Conservation (phyloP, 1,140 invertebrate genomes). For the Bilobella aurantiaca region DNA sequence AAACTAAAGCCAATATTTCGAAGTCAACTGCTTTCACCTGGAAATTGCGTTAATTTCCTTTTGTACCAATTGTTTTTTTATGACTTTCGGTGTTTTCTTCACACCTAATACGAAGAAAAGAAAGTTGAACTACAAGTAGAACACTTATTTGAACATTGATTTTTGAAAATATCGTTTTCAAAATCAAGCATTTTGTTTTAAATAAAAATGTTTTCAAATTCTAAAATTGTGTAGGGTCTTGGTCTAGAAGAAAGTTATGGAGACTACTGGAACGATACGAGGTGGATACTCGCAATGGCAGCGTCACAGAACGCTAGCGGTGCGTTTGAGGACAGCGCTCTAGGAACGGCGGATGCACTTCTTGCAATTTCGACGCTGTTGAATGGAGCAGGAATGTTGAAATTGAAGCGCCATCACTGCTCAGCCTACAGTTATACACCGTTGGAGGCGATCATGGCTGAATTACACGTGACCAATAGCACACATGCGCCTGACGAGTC, state of each 20-base stretch:
- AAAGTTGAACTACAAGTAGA: too few relatives aligned
- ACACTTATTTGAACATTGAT: too few relatives aligned
- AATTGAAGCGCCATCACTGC: conserved; percentile 21
- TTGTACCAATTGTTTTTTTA: not conserved
- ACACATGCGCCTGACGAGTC: not conserved
- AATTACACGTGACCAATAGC: not conserved
- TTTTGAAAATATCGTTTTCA: too few relatives aligned
- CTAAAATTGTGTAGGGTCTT: conserved; percentile 46
- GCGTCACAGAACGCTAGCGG: conserved; percentile 60
- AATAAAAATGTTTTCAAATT: too few relatives aligned
- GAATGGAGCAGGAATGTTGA: conserved; percentile 25
- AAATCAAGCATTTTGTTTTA: too few relatives aligned
- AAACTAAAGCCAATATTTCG: too few relatives aligned
- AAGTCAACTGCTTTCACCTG: too few relatives aligned
- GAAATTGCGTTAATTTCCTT: too few relatives aligned
- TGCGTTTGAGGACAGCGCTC: conserved; percentile 58
- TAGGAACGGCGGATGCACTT: conserved; percentile 61
- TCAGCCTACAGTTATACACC: not conserved
- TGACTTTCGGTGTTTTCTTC: not conserved
- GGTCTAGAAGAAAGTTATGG: conserved; percentile 55
- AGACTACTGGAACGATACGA: conserved; percentile 59
- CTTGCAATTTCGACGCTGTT: conserved; percentile 50
- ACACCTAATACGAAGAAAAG: too few relatives aligned
- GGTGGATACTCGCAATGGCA: conserved; percentile 59
- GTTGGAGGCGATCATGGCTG: not conserved